Evolutionary conservation across 2,888 invertebrate genomes (phyloP).

Genomic region (Baronia brevicornis): DNA sequence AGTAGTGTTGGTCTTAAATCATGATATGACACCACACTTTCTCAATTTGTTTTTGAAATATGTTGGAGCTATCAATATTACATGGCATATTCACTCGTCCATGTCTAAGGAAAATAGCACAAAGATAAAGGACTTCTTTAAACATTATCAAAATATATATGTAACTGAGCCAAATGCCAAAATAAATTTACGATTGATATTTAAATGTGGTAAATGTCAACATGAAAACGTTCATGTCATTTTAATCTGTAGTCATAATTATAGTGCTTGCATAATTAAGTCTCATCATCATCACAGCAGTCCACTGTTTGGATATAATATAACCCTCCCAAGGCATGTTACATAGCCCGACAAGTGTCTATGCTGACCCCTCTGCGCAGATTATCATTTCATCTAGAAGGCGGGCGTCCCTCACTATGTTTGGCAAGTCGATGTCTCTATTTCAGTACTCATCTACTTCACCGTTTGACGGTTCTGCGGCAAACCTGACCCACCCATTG

Average conservation of each 20-base stretch:
- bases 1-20: slow-evolving; percentile 80
- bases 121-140: slow-evolving; percentile 51
- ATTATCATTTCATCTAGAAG: no score
- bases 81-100: slow-evolving; percentile 79
- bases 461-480: no score
- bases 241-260: not conserved
- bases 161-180: slow-evolving; percentile 26
- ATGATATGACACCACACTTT: slow-evolving; percentile 80
- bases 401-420: no score
- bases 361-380: no score
- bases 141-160: slow-evolving; percentile 28
- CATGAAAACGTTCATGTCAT: slow-evolving; percentile 1
- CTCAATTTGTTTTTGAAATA: slow-evolving; percentile 76
- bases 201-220: slow-evolving; percentile 80
- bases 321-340: no score
- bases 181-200: slow-evolving; percentile 80
- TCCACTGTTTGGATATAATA: no score
- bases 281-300: no score
- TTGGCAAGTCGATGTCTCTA: no score
- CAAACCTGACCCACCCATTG: no score
- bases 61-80: slow-evolving; percentile 69
- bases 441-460: no score
- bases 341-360: no score
- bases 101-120: slow-evolving; percentile 55
- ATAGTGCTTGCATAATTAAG: not conserved